Conservation (phyloP, 1,140 invertebrate genomes). For the Piezodorus guildinii region DNA sequence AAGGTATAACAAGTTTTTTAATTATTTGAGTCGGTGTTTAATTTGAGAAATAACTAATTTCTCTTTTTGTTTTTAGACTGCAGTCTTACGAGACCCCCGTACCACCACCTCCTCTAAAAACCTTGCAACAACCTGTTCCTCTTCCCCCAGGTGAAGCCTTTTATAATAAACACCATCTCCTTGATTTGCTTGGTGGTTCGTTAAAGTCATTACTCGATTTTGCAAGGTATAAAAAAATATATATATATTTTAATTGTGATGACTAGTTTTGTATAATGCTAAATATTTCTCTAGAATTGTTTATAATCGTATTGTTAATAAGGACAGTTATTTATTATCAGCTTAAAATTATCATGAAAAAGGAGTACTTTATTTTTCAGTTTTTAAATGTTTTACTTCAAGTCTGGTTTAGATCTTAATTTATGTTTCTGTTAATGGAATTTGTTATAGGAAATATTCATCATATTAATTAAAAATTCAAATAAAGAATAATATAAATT, state of each 20-base stretch:
- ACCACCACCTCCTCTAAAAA: slow-evolving; percentile 36
- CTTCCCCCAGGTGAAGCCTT: slow-evolving; percentile 29
- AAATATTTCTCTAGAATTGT: neutral
- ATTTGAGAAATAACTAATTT: neutral
- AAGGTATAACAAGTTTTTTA: slow-evolving; percentile 20
- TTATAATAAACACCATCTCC: slow-evolving; percentile 29
- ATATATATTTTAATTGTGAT: too few species aligned
- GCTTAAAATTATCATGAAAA: neutral
- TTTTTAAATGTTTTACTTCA: neutral
- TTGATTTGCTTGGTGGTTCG: slow-evolving; percentile 38
- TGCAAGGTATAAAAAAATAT: slow-evolving; percentile 42
- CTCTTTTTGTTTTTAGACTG: slow-evolving; percentile 32
- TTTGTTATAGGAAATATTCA: too few species aligned
- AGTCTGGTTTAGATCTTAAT: neutral
- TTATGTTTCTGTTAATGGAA: too few species aligned
- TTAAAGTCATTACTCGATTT: slow-evolving; percentile 45
- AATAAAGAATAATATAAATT: too few species aligned
- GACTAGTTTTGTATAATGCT: neutral
- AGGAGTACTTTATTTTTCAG: too few species aligned
- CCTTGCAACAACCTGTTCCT: slow-evolving; percentile 32
- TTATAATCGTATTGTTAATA: too few species aligned
- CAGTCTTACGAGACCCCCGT: slow-evolving; percentile 48
- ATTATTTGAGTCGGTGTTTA: neutral
- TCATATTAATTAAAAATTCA: too few species aligned
- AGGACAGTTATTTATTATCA: neutral